These are phyloP conservation scores for Protonemura montana DNA, from an alignment of 2,888 invertebrate genomes.

Conservation along the genomic window DNA sequence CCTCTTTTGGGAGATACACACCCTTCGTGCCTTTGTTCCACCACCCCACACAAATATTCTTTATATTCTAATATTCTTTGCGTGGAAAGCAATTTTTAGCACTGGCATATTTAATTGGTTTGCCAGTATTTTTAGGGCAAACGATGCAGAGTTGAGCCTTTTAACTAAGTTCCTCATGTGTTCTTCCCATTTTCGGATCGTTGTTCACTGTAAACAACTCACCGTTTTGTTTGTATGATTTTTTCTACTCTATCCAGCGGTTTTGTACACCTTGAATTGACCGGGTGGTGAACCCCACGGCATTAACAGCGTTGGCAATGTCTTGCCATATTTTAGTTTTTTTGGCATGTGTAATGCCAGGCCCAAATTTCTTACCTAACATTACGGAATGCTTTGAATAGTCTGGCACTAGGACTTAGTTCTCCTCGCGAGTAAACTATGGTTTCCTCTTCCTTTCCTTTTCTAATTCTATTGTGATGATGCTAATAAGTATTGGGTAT, in stretches of 20 bases:
- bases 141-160: too few relatives aligned
- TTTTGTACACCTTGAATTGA: not conserved
- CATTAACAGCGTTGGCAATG: not conserved
- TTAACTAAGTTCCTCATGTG: too few relatives aligned
- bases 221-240: not conserved
- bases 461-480: not conserved
- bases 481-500: too few relatives aligned
- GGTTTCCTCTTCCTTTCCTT: not conserved
- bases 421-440: not conserved
- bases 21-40: too few relatives aligned
- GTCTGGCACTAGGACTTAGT: not conserved
- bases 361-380: not conserved
- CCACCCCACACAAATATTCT: too few relatives aligned
- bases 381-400: not conserved
- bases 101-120: too few relatives aligned
- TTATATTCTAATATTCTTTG: too few relatives aligned
- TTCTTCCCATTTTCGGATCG: too few relatives aligned
- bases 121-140: too few relatives aligned
- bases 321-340: not conserved
- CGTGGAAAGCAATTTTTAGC: too few relatives aligned
- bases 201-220: too few relatives aligned
- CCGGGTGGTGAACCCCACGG: not conserved
- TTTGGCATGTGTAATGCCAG: not conserved
- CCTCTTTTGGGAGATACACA: too few relatives aligned
- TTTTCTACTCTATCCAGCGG: not conserved